Evolutionary conservation across 2,797 vertebrate species (phyloP).

Genomic region (Oryzias sinensis): DNA sequence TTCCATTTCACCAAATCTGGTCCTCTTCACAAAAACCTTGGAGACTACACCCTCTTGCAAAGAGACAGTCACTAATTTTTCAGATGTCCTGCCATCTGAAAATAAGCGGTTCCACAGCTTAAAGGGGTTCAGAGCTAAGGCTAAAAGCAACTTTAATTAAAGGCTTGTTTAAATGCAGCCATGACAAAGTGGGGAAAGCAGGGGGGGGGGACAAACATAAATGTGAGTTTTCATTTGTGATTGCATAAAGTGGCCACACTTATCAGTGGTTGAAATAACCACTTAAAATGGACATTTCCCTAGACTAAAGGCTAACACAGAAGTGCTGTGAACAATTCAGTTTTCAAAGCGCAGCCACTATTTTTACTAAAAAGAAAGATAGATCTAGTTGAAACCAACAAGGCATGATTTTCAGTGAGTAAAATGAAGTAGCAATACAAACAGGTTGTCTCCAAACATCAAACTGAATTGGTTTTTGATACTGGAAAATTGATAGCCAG

Average conservation of each 20-base stretch:
- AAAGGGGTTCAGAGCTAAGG: constrained; percentile 66
- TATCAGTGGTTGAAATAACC: constrained; percentile 57
- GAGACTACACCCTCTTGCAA: too few relatives aligned
- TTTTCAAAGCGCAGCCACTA: constrained; percentile 10
- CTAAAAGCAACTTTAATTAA: constrained; percentile 72
- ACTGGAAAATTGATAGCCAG: neutral
- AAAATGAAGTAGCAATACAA: neutral
- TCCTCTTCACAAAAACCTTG: too few relatives aligned
- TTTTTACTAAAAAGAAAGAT: constrained; percentile 9
- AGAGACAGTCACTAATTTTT: too few relatives aligned
- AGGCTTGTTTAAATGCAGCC: constrained; percentile 49
- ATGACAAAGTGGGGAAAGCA: constrained; percentile 24
- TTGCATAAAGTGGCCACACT: constrained; percentile 53
- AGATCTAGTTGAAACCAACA: constrained; percentile 9
- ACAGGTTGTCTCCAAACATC: neutral
- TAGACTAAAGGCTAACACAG: constrained; percentile 3
- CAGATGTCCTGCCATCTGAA: constrained; percentile 52
- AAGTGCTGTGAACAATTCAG: neutral
- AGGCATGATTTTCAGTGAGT: constrained; percentile 2
- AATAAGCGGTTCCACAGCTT: constrained; percentile 58
- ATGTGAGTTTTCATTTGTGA: constrained; percentile 60
- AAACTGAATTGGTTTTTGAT: neutral
- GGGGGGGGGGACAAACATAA: constrained; percentile 48
- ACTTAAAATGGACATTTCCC: constrained; percentile 26
- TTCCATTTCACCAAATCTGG: too few relatives aligned